These are phyloP conservation scores for Apodemia duryi DNA, from an alignment of 2,888 invertebrate genomes.

Conservation along the genomic window DNA sequence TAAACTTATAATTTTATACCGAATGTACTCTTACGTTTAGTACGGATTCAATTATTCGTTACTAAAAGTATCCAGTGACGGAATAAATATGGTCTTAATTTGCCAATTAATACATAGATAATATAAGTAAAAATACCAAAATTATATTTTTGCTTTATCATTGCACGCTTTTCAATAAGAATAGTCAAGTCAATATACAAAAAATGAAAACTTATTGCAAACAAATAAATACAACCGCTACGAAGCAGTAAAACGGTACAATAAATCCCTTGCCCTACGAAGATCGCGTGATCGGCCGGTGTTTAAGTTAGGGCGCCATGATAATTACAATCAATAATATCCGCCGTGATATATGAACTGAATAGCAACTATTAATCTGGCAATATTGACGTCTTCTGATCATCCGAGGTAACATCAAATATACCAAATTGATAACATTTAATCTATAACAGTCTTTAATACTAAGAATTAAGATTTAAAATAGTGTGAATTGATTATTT, in stretches of 20 bases:
- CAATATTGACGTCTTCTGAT: constrained; percentile 32
- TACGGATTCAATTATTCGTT: no score
- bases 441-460: constrained; percentile 19
- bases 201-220: constrained; percentile 31
- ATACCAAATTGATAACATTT: constrained; percentile 15
- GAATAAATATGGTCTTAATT: no score
- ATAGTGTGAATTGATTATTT: constrained; percentile 21
- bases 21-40: no score
- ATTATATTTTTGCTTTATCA: no score
- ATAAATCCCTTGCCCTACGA: constrained; percentile 45
- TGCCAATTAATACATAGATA: no score
- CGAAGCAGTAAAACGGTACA: constrained; percentile 37
- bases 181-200: constrained; percentile 15
- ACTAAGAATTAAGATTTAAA: constrained; percentile 21
- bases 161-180: no score
- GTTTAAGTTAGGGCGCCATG: constrained; percentile 61
- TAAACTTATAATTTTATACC: no score
- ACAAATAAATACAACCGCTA: constrained; percentile 30
- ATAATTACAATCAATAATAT: constrained; percentile 73
- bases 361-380: constrained; percentile 55
- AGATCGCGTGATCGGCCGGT: constrained; percentile 57
- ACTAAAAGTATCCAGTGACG: no score
- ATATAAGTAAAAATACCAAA: no score
- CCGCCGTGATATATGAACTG: constrained; percentile 42
- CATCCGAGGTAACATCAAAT: constrained; percentile 20